Conservation (phyloP, 2,888 invertebrate genomes). For the Ophioninae sp. region DNA sequence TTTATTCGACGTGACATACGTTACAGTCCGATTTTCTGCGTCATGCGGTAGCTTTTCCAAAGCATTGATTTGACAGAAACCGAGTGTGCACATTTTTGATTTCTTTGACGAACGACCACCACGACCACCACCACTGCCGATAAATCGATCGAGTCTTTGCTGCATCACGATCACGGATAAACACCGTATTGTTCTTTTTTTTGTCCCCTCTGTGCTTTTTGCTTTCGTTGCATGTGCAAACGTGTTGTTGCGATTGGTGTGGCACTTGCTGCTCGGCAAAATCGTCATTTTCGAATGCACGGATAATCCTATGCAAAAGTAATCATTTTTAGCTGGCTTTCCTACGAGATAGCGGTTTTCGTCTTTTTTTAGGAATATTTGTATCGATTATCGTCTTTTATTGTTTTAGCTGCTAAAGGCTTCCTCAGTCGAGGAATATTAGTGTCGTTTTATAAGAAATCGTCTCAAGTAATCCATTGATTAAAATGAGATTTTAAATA, state of each 20-base stretch:
- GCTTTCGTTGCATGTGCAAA: constrained; percentile 18
- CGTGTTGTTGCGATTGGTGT: not conserved
- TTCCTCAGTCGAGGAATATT: not conserved
- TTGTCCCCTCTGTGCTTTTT: not conserved
- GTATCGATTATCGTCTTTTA: not conserved
- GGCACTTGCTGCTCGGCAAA: not conserved
- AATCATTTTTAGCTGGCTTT: not conserved
- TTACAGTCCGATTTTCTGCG: not conserved
- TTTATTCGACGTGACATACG: not conserved
- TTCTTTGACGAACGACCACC: not conserved
- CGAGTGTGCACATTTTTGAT: not conserved
- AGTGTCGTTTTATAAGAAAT: too few relatives aligned
- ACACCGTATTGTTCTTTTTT: constrained; percentile 1
- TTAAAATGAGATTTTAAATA: too few relatives aligned
- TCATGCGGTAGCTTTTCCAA: not conserved
- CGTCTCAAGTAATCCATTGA: too few relatives aligned
- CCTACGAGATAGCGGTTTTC: not conserved
- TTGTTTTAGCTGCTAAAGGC: not conserved
- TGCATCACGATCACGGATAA: not conserved
- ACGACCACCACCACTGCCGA: constrained; percentile 36
- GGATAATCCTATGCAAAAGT: not conserved
- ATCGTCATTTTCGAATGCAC: constrained; percentile 5
- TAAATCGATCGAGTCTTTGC: constrained; percentile 13
- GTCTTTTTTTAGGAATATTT: not conserved
- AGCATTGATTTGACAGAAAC: not conserved